These are phyloP conservation scores for Rhombomys opimus DNA, from an alignment of 2,113 vertebrate genomes.

Conservation along the genomic window DNA sequence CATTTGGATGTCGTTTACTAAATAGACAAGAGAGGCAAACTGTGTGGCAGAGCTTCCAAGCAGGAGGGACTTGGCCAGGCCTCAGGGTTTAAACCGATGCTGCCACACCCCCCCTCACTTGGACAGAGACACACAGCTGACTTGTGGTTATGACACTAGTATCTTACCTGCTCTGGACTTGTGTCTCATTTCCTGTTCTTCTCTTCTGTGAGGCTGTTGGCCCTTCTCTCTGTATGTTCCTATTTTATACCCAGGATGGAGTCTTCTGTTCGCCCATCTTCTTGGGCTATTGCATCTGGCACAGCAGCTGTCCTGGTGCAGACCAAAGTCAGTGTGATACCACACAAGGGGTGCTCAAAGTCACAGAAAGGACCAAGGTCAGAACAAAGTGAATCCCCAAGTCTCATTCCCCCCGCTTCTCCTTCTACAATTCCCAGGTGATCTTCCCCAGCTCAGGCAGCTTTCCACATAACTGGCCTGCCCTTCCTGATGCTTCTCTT, in stretches of 20 bases:
- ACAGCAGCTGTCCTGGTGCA: not conserved
- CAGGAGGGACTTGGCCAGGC: not conserved
- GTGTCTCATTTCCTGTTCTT: not conserved
- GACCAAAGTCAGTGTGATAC: fast-evolving
- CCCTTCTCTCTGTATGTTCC: not conserved
- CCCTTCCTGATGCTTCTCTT: not conserved
- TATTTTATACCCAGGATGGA: fast-evolving
- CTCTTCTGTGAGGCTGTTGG: not conserved
- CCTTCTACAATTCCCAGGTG: not conserved
- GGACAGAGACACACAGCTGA: not conserved
- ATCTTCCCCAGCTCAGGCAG: too few relatives aligned
- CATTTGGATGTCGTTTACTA: not conserved
- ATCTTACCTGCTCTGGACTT: too few relatives aligned
- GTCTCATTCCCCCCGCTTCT: fast-evolving
- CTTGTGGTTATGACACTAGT: not conserved
- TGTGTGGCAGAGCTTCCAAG: not conserved
- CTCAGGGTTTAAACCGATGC: not conserved
- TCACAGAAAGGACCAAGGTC: not conserved
- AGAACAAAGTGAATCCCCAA: not conserved
- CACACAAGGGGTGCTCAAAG: fast-evolving
- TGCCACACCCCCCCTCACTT: not conserved
- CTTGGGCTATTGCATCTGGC: fast-evolving
- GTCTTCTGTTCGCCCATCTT: not conserved
- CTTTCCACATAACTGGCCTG: fast-evolving
- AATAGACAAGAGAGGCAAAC: not conserved